Evolutionary conservation across 2,797 vertebrate species (phyloP).

Genomic region (Anisognathus igniventris): DNA sequence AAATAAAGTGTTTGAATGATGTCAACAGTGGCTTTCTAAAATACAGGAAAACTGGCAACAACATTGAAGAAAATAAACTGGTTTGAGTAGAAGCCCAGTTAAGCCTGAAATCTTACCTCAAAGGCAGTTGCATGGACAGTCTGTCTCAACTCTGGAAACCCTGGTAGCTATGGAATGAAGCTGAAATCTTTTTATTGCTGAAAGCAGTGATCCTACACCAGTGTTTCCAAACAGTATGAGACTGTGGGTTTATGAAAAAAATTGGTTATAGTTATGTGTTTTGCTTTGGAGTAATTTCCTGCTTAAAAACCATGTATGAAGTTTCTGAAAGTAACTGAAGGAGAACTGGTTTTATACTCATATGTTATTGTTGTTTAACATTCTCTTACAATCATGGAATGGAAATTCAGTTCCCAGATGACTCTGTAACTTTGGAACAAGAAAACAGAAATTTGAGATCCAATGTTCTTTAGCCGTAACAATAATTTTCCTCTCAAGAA

Average conservation of each 20-base stretch:
- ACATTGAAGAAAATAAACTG: neutral
- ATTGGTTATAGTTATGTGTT: neutral
- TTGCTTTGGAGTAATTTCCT: neutral
- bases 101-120: neutral
- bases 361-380: neutral
- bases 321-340: neutral
- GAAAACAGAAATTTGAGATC: neutral
- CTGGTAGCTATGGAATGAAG: neutral
- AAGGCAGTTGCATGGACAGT: neutral
- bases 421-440: neutral
- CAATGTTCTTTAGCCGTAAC: neutral
- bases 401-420: constrained; percentile 25
- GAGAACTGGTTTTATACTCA: neutral
- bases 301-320: neutral
- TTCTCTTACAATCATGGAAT: neutral
- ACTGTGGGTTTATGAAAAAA: neutral
- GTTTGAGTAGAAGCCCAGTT: neutral
- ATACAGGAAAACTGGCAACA: neutral
- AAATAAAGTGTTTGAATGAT: neutral
- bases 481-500: neutral
- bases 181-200: neutral
- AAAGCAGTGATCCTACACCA: neutral
- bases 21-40: neutral
- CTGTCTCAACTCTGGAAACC: neutral
- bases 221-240: neutral